These are phyloP conservation scores for Leptopilina clavipes DNA, from an alignment of 1,140 invertebrate species.

Conservation along the genomic window DNA sequence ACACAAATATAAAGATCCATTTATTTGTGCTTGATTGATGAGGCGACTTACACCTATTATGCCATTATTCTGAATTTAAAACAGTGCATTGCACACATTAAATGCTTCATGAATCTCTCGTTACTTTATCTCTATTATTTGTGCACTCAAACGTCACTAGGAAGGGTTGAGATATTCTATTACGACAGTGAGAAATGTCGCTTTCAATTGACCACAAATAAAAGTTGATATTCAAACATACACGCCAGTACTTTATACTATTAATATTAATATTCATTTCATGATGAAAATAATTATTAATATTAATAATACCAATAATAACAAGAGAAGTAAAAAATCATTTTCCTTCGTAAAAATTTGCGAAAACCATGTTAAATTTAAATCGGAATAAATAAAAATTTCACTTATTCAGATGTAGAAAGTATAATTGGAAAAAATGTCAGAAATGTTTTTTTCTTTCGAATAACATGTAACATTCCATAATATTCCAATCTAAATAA, in stretches of 20 bases:
- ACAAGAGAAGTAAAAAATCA: no score
- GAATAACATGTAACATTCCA: neutral
- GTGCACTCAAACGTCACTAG: neutral
- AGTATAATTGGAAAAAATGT: no score
- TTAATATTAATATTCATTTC: no score
- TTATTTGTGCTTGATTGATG: conserved; percentile 1
- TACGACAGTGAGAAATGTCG: neutral
- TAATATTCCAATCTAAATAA: neutral
- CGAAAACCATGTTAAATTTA: no score
- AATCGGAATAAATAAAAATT: no score
- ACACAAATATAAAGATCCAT: conserved; percentile 16
- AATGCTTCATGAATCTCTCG: neutral
- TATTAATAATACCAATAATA: no score
- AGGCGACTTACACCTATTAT: conserved; percentile 3
- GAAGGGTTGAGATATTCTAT: neutral
- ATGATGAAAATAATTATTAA: no score
- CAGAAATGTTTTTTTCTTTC: neutral
- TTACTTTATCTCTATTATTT: conserved; percentile 15
- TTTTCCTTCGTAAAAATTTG: no score
- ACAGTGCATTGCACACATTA: neutral
- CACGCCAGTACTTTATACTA: neutral
- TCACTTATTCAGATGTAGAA: no score
- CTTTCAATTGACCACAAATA: conserved; percentile 4
- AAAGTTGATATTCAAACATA: neutral
- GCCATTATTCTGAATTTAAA: conserved; percentile 7